A percentile compares a stretch with the other conserved stretches of the same genome.
Conservation (phyloP, 2,888 invertebrate species). For the Cephus sareptanus region DNA sequence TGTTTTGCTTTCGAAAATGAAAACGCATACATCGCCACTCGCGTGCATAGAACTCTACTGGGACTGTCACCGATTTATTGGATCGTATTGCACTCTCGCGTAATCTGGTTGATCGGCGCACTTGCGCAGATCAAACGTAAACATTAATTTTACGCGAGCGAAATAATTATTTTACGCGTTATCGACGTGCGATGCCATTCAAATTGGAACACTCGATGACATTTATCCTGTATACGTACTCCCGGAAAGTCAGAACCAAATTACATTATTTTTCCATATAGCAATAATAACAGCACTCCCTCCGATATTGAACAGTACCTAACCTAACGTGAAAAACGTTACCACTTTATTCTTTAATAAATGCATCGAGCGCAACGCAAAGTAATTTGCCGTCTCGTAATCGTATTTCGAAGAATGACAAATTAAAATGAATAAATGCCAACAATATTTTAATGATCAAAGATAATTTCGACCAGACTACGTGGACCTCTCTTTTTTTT, state of each 20-base stretch:
- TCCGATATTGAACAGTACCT: neutral
- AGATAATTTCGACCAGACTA: neutral
- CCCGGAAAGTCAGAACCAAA: neutral
- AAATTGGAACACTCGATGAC: conserved; percentile 37
- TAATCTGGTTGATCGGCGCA: conserved; percentile 46
- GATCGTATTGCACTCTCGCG: conserved; percentile 42
- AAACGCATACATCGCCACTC: conserved; percentile 22
- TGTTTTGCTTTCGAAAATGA: conserved; percentile 31
- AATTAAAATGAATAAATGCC: neutral
- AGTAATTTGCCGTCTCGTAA: neutral
- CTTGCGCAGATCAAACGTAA: conserved; percentile 45
- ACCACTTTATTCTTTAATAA: neutral
- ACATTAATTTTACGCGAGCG: conserved; percentile 46
- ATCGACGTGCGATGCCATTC: conserved; percentile 48
- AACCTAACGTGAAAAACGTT: neutral
- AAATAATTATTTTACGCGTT: conserved; percentile 48
- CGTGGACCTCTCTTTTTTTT: neutral
- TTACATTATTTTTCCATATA: neutral
- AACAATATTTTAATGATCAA: neutral
- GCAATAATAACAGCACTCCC: neutral
- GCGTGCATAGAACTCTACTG: neutral
- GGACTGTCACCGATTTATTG: conserved; percentile 45
- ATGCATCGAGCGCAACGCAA: neutral
- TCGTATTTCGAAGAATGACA: neutral
- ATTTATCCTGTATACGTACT: neutral